Percentiles rank a stretch among this genome's conserved stretches.
Evolutionary conservation across 1,140 invertebrate genomes (phyloP).

Genomic region (Drosophila elegans): DNA sequence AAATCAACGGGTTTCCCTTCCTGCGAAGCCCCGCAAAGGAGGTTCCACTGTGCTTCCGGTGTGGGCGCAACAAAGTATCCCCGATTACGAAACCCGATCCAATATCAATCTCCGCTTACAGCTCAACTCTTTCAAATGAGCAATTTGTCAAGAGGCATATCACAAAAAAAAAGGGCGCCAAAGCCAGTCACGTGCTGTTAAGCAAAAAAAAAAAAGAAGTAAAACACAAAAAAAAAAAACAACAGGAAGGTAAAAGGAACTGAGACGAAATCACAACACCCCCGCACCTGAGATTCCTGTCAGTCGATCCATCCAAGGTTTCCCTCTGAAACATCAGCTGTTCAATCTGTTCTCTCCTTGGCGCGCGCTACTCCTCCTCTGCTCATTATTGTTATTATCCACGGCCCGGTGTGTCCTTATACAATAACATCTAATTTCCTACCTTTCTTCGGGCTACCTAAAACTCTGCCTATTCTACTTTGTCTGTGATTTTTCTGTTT

Average conservation of each 20-base stretch:
- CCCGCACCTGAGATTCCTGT: constrained; percentile 71
- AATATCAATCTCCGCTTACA: constrained; percentile 39
- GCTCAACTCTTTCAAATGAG: constrained; percentile 44
- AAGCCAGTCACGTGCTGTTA: constrained; percentile 69
- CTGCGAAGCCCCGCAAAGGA: constrained; percentile 45
- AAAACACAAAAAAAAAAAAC: background rate
- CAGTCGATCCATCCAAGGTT: constrained; percentile 58
- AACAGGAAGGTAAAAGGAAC: constrained; percentile 16
- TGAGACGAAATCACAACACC: constrained; percentile 62
- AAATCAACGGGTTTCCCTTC: constrained; percentile 32
- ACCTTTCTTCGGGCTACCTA: constrained; percentile 53
- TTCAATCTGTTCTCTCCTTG: constrained; percentile 22
- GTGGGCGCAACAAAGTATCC: constrained; percentile 36
- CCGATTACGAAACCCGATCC: constrained; percentile 22
- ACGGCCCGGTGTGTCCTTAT: constrained; percentile 80
- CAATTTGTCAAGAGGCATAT: constrained; percentile 34
- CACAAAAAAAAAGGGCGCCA: constrained; percentile 64
- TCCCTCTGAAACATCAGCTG: constrained; percentile 41
- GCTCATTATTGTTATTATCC: constrained; percentile 74
- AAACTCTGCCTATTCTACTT: constrained; percentile 48
- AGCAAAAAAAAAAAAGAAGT: background rate
- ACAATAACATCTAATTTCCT: constrained; percentile 83
- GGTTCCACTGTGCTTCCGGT: constrained; percentile 31
- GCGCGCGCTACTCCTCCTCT: constrained; percentile 62
- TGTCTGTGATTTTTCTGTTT: constrained; percentile 61